Percentiles rank a stretch among this genome's conserved stretches.
Evolutionary conservation across 2,888 invertebrate genomes (phyloP).

Genomic region (Megastigmus dorsalis): DNA sequence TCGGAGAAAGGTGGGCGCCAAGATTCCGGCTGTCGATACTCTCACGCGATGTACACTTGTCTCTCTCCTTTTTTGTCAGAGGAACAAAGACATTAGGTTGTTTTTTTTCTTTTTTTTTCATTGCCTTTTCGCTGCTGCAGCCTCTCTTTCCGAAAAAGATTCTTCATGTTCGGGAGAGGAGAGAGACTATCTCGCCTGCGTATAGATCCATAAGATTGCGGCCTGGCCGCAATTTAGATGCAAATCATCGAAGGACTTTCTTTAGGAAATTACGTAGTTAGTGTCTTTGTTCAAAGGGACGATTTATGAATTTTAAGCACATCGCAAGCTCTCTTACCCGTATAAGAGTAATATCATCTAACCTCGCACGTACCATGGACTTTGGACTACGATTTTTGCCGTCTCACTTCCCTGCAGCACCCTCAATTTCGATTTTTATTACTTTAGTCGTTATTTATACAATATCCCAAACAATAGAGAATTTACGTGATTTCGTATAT

Average conservation of each 20-base stretch:
- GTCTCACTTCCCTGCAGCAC: not conserved
- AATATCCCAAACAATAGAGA: no score
- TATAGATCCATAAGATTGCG: constrained; percentile 52
- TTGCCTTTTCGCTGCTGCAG: not conserved
- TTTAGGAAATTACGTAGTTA: constrained; percentile 54
- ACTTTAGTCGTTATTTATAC: no score
- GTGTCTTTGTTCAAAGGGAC: constrained; percentile 35
- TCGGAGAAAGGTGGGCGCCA: constrained; percentile 55
- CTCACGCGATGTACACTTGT: constrained; percentile 37
- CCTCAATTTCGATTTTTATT: no score
- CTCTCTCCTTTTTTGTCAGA: not conserved
- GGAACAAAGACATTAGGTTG: not conserved
- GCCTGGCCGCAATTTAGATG: constrained; percentile 52
- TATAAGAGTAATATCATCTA: constrained; percentile 40
- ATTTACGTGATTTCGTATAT: not conserved
- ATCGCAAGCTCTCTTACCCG: constrained; percentile 12
- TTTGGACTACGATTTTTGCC: not conserved
- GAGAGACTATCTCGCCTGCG: no score
- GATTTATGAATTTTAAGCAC: constrained; percentile 52
- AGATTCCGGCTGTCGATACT: constrained; percentile 50
- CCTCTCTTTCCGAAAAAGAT: constrained; percentile 8
- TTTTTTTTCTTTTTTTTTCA: no score
- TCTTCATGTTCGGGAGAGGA: constrained; percentile 18
- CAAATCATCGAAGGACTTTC: constrained; percentile 54
- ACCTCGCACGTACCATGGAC: constrained; percentile 38